Base-by-base conservation (phyloP, 1,140 invertebrate genomes). In the Panonychus citri region DNA sequence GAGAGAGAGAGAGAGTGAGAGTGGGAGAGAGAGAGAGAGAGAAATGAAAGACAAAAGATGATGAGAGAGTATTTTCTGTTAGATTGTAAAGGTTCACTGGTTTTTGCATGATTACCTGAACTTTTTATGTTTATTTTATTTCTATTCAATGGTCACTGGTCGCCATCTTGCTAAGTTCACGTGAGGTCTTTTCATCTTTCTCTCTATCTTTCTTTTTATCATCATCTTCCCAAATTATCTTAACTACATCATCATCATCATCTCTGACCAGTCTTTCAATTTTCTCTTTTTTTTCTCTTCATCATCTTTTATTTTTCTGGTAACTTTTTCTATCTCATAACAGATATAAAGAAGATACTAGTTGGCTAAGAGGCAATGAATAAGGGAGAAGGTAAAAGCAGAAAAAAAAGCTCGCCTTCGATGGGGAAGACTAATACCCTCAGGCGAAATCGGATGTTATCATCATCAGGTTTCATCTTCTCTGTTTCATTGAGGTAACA, bases 211-310 rank as follows among this genome's bases (percentile, higher is more conserved):
- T 48, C 43, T 25, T 25, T 48, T 25, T 48, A 19, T 48, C 25
- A 25, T 30, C 34, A n/a, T 59, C 24, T 27, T 59, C 37, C 37
- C 25, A n/a, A 53, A 57, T 57, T 26, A 21, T 25, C 5, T 25
- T 48, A 40, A 13, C n/a, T 40, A 13, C 43, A 5, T 25, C 8
- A 5, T 8, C n/a, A 25, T 19, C 17, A 25, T 19, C 43, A 19
- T 48, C 43, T 19, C 43, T 48, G n/a, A 48, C n/a, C 25, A 21
- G n/a, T 25, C n/a, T 21, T 48, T 25, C 43, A 5, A 48, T 48
- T 8, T 25, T 48, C 43, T 48, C 17, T 48, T 8, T 48, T 7
- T 17, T 48, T 48, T 48, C 43, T 48, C 8, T 48, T 34, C 12
- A 34, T 34, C 30, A 7, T 34, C 30, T 34, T 34, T 12, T 34